Evolutionary conservation across 1,140 invertebrate species (phyloP).

Genomic region (Pomacea maculata): DNA sequence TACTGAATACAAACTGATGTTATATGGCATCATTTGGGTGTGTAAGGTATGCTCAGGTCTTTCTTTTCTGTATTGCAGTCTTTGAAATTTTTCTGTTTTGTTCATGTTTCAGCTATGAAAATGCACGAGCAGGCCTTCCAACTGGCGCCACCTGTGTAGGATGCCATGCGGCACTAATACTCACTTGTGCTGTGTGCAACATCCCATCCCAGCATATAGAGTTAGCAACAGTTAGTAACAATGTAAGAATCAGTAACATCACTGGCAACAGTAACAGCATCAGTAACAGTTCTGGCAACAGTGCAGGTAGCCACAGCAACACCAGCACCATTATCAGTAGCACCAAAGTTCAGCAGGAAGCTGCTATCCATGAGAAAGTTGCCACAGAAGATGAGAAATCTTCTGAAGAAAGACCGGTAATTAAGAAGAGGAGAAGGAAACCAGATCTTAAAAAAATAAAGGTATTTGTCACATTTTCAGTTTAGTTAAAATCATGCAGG

Average conservation of each 20-base stretch:
- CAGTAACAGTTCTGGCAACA: background rate
- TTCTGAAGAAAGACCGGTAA: background rate
- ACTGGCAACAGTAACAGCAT: background rate
- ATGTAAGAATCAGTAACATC: background rate
- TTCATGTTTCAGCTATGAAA: slow-evolving; percentile 14
- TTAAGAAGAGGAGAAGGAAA: background rate
- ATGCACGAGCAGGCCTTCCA: background rate
- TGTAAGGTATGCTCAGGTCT: too few species aligned
- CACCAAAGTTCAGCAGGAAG: background rate
- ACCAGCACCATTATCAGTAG: background rate
- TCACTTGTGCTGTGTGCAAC: slow-evolving; percentile 7
- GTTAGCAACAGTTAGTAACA: background rate
- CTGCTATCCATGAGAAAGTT: background rate
- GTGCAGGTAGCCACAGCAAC: background rate
- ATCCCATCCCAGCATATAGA: background rate
- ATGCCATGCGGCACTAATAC: slow-evolving; percentile 1
- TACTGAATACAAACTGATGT: too few species aligned
- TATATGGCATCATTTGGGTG: too few species aligned
- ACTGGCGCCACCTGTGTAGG: slow-evolving; percentile 4
- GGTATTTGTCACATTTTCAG: too few species aligned
- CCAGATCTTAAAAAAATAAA: background rate
- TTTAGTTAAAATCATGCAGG: too few species aligned
- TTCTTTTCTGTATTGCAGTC: too few species aligned
- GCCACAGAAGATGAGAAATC: background rate
- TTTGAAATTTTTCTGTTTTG: background rate